These are phyloP conservation scores for Somateria mollissima DNA, from an alignment of 2,797 vertebrate genomes.

Conservation along the genomic window DNA sequence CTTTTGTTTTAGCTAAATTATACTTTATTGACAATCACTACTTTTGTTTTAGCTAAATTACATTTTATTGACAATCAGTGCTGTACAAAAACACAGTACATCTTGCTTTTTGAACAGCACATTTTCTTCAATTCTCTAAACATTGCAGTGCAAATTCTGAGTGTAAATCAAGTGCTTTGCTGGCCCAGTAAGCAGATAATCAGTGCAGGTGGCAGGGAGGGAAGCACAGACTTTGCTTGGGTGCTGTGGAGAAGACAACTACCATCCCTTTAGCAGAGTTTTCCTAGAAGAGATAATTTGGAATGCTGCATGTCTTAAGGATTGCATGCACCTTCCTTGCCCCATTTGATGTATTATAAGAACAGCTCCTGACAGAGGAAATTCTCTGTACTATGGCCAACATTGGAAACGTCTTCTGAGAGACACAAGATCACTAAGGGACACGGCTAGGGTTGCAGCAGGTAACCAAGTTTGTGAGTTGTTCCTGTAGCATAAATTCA, in stretches of 20 bases:
- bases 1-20: conserved; percentile 1
- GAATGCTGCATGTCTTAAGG: neutral
- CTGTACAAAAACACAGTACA: neutral
- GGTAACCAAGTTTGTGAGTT: neutral
- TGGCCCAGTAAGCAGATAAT: neutral
- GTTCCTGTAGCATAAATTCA: neutral
- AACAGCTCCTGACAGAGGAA: neutral
- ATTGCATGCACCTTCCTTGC: neutral
- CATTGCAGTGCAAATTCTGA: neutral
- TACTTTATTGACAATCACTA: neutral
- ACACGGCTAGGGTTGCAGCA: neutral
- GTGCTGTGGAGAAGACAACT: neutral
- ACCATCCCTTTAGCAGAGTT: neutral
- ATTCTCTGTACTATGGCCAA: neutral
- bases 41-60: neutral
- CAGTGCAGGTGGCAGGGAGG: neutral
- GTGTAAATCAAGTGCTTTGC: neutral
- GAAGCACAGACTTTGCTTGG: neutral
- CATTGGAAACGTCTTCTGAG: neutral
- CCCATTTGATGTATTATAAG: neutral
- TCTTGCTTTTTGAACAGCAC: neutral
- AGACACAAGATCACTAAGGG: neutral
- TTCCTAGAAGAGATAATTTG: neutral
- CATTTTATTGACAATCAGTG: neutral
- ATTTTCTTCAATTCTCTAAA: conserved; percentile 6